phyloP scores from a whole-genome alignment of 2,888 invertebrate species.

The Neria commutata region DNA sequence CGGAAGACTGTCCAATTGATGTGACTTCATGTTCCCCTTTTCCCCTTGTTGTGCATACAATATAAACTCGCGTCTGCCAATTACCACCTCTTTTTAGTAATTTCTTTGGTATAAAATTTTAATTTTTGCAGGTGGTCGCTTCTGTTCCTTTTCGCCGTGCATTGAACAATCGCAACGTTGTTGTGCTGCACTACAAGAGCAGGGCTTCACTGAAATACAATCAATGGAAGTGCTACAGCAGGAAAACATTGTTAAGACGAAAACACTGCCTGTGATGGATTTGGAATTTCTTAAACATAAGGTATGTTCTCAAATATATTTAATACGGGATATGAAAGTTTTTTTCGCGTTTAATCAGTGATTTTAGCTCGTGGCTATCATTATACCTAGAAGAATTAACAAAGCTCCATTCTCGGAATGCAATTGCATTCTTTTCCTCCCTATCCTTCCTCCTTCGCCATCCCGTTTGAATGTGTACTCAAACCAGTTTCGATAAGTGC shows the following conservation, averaged over 20 bases:
- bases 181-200: conserved; percentile 71
- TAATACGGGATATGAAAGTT: too few species aligned
- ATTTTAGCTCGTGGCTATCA: too few species aligned
- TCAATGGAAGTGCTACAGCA: conserved; percentile 88
- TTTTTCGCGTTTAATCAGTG: too few species aligned
- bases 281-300: conserved; percentile 73
- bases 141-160: conserved; percentile 98
- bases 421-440: too few species aligned
- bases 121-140: conserved; percentile 75
- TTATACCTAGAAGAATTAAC: too few species aligned
- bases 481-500: neutral
- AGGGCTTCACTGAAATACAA: conserved; percentile 82
- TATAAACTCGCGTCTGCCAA: neutral
- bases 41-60: neutral
- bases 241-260: conserved; percentile 74
- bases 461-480: too few species aligned
- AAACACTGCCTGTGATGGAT: conserved; percentile 71
- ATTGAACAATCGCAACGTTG: conserved; percentile 98
- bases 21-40: neutral
- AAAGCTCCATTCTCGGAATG: too few species aligned
- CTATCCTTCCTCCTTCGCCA: too few species aligned
- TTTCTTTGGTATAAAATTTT: neutral
- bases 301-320: too few species aligned
- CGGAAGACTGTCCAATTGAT: conserved; percentile 35
- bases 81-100: neutral